These are phyloP conservation scores for Calidris pygmaea DNA, from an alignment of 2,113 vertebrate genomes.

Conservation along the genomic window DNA sequence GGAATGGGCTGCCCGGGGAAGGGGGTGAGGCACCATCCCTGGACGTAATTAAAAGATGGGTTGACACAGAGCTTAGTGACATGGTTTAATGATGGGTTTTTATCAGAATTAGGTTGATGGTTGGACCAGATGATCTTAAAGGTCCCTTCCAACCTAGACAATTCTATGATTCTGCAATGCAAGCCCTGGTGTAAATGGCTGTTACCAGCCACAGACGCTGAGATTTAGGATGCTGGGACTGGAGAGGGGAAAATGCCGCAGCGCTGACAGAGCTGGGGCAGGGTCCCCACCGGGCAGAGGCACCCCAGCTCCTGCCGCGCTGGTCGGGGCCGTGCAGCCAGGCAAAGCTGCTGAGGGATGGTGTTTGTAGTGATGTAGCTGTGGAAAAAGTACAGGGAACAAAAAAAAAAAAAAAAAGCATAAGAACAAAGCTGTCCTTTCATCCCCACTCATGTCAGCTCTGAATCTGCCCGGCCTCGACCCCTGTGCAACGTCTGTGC, in stretches of 20 bases:
- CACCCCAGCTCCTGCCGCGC: not conserved
- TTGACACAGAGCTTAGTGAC: no score
- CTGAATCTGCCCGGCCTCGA: not conserved
- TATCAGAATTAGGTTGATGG: no score
- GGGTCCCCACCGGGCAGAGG: not conserved
- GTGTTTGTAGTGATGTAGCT: not conserved
- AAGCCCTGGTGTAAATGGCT: not conserved
- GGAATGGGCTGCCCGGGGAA: no score
- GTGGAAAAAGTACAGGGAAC: not conserved
- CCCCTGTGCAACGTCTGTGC: not conserved
- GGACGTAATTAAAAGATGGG: no score
- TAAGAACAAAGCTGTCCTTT: not conserved
- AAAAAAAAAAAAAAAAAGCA: fast-evolving
- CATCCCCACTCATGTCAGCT: not conserved
- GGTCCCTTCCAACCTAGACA: no score
- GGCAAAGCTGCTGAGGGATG: not conserved
- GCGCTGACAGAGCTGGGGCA: not conserved
- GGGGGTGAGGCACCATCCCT: no score
- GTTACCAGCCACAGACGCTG: not conserved
- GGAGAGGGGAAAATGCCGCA: not conserved
- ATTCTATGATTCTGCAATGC: not conserved
- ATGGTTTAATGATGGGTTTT: no score
- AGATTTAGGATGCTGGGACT: not conserved
- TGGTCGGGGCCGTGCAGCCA: not conserved
- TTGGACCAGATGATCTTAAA: no score